phyloP scores from a whole-genome alignment of 2,797 vertebrate species.

The Lacerta bilineata region DNA sequence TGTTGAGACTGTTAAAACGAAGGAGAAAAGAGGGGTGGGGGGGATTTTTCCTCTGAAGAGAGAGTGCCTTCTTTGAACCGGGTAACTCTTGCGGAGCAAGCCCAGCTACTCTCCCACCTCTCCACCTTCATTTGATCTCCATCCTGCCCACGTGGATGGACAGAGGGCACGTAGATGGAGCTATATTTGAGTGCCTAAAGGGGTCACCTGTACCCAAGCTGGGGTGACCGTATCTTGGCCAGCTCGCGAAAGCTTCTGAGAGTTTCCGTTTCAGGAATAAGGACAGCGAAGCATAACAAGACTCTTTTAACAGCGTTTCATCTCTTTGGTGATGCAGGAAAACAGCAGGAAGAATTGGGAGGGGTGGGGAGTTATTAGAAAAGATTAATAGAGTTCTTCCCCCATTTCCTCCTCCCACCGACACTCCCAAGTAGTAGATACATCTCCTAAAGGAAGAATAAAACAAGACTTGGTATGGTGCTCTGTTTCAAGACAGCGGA shows the following conservation, averaged over 20 bases:
- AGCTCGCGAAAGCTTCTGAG: slow-evolving; percentile 3
- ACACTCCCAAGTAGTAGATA: slow-evolving; percentile 64
- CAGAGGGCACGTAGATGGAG: neutral
- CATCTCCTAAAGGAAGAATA: slow-evolving; percentile 63
- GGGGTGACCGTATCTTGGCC: slow-evolving; percentile 19
- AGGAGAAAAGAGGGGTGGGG: neutral
- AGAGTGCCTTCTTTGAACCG: neutral
- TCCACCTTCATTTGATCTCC: slow-evolving; percentile 13
- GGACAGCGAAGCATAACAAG: slow-evolving; percentile 32
- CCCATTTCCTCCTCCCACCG: neutral
- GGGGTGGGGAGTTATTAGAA: slow-evolving; percentile 69
- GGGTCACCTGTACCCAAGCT: slow-evolving; percentile 1
- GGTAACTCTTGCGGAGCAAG: neutral
- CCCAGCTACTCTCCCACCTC: neutral
- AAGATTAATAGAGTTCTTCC: slow-evolving; percentile 66
- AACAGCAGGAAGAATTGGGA: neutral
- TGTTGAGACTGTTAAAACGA: slow-evolving; percentile 15
- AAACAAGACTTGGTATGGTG: slow-evolving; percentile 33
- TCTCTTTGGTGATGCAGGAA: slow-evolving; percentile 53
- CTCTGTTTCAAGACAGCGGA: slow-evolving; percentile 59
- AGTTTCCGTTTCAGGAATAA: slow-evolving; percentile 13
- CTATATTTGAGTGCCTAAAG: slow-evolving; percentile 21
- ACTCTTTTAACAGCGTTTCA: slow-evolving; percentile 43
- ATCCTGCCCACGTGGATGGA: neutral
- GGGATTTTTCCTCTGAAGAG: neutral